Conservation (phyloP, 2,113 vertebrate species). For the Balaeniceps rex region DNA sequence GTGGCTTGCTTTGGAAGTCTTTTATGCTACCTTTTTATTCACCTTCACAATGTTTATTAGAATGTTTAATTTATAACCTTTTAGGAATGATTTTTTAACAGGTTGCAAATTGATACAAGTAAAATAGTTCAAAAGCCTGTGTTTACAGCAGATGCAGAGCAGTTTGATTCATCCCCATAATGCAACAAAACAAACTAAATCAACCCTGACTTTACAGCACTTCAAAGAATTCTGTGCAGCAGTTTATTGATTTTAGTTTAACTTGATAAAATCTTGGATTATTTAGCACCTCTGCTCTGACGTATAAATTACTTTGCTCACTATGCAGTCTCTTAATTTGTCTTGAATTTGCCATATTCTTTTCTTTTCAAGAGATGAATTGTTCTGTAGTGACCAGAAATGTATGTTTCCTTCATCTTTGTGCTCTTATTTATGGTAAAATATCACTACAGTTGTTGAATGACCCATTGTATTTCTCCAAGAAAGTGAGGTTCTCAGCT, state of each 20-base stretch:
- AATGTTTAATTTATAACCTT: neutral
- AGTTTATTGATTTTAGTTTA: neutral
- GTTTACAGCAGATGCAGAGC: neutral
- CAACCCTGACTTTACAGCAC: neutral
- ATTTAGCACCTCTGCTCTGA: neutral
- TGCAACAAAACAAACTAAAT: neutral
- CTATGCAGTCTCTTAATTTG: neutral
- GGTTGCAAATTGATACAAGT: neutral
- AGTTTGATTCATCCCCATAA: neutral
- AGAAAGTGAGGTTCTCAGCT: neutral
- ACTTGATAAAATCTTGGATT: neutral
- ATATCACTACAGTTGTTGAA: neutral
- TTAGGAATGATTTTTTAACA: neutral
- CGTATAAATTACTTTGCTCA: neutral
- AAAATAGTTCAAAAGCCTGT: neutral
- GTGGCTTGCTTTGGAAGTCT: neutral
- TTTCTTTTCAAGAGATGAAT: neutral
- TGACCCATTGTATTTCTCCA: neutral
- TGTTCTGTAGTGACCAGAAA: neutral
- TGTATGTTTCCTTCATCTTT: neutral
- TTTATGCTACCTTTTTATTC: neutral
- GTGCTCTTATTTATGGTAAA: neutral
- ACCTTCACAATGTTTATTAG: neutral
- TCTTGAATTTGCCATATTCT: neutral
- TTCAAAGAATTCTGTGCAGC: neutral